These are phyloP conservation scores for Argyresthia albistria DNA, from an alignment of 2,888 invertebrate genomes.

Conservation along the genomic window DNA sequence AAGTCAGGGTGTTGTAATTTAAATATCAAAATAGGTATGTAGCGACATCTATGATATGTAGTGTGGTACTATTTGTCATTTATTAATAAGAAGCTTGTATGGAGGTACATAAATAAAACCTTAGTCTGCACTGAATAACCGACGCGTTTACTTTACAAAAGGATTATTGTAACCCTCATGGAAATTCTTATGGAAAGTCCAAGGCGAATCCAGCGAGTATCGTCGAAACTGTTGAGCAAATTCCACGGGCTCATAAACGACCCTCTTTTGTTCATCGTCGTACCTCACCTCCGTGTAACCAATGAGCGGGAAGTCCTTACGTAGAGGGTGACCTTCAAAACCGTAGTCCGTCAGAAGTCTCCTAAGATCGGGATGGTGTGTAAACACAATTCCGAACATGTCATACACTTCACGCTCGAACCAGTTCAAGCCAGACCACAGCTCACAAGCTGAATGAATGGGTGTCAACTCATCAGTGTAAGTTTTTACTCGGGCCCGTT, in stretches of 20 bases:
- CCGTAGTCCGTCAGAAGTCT: slow-evolving; percentile 59
- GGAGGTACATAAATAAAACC: no score
- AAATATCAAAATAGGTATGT: no score
- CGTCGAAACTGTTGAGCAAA: slow-evolving; percentile 43
- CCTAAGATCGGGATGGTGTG: slow-evolving; percentile 55
- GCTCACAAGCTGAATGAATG: slow-evolving; percentile 32
- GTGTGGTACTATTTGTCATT: no score
- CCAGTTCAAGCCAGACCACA: slow-evolving; percentile 37
- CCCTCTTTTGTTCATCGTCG: slow-evolving; percentile 54
- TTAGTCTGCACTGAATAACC: no score
- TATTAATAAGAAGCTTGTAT: no score
- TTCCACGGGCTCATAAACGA: slow-evolving; percentile 58
- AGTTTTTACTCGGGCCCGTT: slow-evolving; percentile 39
- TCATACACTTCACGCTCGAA: slow-evolving; percentile 56
- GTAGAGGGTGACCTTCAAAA: slow-evolving; percentile 51
- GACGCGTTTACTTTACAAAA: no score
- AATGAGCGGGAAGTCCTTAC: slow-evolving; percentile 54
- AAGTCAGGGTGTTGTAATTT: no score
- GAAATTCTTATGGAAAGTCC: slow-evolving; percentile 49
- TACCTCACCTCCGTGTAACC: slow-evolving; percentile 58
- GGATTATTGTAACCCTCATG: slow-evolving; percentile 39
- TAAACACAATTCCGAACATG: slow-evolving; percentile 53
- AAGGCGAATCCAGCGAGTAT: slow-evolving; percentile 44
- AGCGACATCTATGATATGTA: no score
- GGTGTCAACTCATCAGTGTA: slow-evolving; percentile 60